phyloP scores from a whole-genome alignment of 2,113 vertebrate genomes.

The Numida meleagris region DNA sequence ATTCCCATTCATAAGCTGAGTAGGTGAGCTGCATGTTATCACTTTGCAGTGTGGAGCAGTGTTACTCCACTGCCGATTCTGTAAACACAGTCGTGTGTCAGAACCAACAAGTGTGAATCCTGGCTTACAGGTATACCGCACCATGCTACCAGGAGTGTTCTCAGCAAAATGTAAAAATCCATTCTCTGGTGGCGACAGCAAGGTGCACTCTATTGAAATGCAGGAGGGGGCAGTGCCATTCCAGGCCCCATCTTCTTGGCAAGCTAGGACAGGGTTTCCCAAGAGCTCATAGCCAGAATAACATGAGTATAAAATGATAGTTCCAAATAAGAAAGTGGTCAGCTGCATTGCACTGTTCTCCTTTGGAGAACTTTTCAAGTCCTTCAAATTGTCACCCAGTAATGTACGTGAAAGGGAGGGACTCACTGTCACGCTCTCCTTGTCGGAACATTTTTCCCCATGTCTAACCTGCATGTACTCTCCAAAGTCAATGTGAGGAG shows the following conservation, averaged over 20 bases:
- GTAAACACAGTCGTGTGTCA: constrained; percentile 82
- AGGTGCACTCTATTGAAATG: constrained; percentile 84
- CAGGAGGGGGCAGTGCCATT: constrained; percentile 92
- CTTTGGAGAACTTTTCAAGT: constrained; percentile 20
- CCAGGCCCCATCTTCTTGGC: constrained; percentile 93
- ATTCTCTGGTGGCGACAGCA: constrained; percentile 81
- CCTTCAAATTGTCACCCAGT: constrained; percentile 15
- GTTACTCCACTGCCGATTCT: constrained; percentile 86
- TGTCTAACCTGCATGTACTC: constrained; percentile 81
- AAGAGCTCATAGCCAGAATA: constrained; percentile 88
- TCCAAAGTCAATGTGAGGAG: constrained; percentile 97
- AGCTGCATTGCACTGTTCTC: constrained; percentile 35
- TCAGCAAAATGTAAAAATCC: constrained; percentile 86
- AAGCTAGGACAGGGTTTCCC: constrained; percentile 80
- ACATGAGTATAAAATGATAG: constrained; percentile 85
- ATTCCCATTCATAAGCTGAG: constrained; percentile 78
- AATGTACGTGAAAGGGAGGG: background rate
- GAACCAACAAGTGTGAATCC: constrained; percentile 87
- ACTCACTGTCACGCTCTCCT: constrained; percentile 33
- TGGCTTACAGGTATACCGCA: constrained; percentile 85
- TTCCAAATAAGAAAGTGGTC: constrained; percentile 85
- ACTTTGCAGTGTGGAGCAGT: constrained; percentile 81
- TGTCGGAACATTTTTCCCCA: constrained; percentile 49
- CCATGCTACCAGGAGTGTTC: constrained; percentile 79
- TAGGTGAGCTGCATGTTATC: constrained; percentile 80